Evolutionary conservation across 2,797 vertebrate species (phyloP), one percentile per base, ranked within the genome.

Genomic region (Octomys mimax): DNA sequence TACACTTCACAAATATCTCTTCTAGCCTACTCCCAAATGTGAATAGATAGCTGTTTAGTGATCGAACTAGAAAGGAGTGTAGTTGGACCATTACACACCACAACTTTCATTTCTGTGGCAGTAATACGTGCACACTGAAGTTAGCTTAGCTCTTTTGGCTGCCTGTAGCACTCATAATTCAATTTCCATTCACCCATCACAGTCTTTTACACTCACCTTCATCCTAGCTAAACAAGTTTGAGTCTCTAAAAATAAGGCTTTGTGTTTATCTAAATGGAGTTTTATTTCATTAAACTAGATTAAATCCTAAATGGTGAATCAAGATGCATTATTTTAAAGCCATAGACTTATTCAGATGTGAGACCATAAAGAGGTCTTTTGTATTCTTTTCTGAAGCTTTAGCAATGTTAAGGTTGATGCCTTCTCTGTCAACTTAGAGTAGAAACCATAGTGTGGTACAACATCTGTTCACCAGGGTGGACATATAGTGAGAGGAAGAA

Each of bases 201-300:
- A 66, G 16, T 39, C 82, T 91, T 92, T 46, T 81, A 31, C 39
- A 61, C 4, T 16, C 3, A 39, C 4, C 28, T 52, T 87, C 66
- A n/a, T 66, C 24, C 33, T 85, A 70, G 26, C 19, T 18, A 84
- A 84, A 13, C 70, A 66, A 87, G 61, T 71, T n/a, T 46, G 24
- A 78, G 19, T 22, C 49, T 33, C 54, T 91, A 89, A 96, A 64
- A 70, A 18, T 52, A 91, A 96, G 75, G 78, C 9, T 70, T 70
- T 24, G 2, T 75, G 52, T 89, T 91, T 75, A 91, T 79, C 49
- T 86, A 12, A 80, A 5, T 86, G 13, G 68, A 77, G 2, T 70
- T 90, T 87, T 66, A 89, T 66, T 66, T 73, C 75, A 24, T 42
- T 33, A 89, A 95, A 71, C 28, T 77, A 79, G 62, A 81, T 83